phyloP scores from a whole-genome alignment of 2,797 vertebrate genomes.

The Paramormyrops hopkinsi region DNA sequence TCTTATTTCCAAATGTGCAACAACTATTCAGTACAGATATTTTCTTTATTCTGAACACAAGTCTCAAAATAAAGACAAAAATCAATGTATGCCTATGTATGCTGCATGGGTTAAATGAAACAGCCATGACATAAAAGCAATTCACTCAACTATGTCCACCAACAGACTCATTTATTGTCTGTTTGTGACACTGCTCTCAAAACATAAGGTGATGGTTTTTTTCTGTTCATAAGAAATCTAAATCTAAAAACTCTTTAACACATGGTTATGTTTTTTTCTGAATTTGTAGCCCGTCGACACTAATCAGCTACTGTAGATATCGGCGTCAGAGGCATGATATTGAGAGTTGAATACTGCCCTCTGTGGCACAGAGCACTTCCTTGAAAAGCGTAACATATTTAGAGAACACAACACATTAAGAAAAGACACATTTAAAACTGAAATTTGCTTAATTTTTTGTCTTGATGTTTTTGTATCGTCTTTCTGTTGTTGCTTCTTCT shows the following conservation, averaged over 20 bases:
- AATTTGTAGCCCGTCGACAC: not conserved
- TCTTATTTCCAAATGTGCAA: not conserved
- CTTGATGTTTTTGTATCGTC: not conserved
- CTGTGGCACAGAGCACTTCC: not conserved
- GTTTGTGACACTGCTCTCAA: not conserved
- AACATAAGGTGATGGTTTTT: not conserved
- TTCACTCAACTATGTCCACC: not conserved
- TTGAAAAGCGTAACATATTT: not conserved
- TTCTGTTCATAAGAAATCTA: not conserved
- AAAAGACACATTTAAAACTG: not conserved
- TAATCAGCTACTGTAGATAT: not conserved
- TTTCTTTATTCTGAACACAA: not conserved
- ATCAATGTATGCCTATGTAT: not conserved
- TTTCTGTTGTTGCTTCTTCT: not conserved
- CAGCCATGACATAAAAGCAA: not conserved
- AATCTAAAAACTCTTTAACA: not conserved
- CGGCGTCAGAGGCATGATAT: not conserved
- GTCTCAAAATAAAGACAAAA: not conserved
- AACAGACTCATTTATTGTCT: not conserved
- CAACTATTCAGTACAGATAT: not conserved
- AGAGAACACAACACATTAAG: not conserved
- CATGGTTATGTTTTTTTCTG: not conserved
- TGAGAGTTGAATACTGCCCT: not conserved
- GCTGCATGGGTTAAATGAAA: not conserved
- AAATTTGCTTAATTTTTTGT: not conserved